Evolutionary conservation across 2,888 invertebrate genomes (phyloP).

Genomic region (Heliconius ethilla): DNA sequence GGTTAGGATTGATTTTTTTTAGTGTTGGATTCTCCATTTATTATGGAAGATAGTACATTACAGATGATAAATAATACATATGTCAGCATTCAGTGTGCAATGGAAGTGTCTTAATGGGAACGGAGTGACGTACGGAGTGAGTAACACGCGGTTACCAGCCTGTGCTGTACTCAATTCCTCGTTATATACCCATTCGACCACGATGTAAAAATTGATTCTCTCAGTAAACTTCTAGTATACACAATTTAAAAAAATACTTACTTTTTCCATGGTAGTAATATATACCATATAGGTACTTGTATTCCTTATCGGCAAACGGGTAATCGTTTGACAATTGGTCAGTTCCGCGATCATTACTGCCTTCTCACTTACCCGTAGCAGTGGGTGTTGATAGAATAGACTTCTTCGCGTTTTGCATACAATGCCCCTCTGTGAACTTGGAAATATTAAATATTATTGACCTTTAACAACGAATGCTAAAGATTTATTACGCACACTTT

Average conservation of each 20-base stretch:
- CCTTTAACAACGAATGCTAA: neutral
- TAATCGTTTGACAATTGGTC: conserved; percentile 43
- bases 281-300: conserved; percentile 50
- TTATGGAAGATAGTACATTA: too few relatives aligned
- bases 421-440: conserved; percentile 6
- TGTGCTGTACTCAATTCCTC: too few relatives aligned
- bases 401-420: conserved; percentile 20
- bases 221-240: too few relatives aligned
- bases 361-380: conserved; percentile 17
- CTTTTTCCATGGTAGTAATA: conserved; percentile 21
- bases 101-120: too few relatives aligned
- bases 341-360: conserved; percentile 49
- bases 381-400: conserved; percentile 21
- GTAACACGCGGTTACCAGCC: too few relatives aligned
- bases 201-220: too few relatives aligned
- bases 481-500: neutral
- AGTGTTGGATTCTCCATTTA: too few relatives aligned
- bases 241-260: neutral
- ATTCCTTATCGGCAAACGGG: conserved; percentile 47
- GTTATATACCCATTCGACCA: too few relatives aligned
- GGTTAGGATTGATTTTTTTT: too few relatives aligned
- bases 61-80: too few relatives aligned
- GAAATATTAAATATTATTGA: neutral
- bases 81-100: too few relatives aligned
- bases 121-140: too few relatives aligned